Conservation (phyloP, 1,140 invertebrate species). For the Zaprionus davidi region DNA sequence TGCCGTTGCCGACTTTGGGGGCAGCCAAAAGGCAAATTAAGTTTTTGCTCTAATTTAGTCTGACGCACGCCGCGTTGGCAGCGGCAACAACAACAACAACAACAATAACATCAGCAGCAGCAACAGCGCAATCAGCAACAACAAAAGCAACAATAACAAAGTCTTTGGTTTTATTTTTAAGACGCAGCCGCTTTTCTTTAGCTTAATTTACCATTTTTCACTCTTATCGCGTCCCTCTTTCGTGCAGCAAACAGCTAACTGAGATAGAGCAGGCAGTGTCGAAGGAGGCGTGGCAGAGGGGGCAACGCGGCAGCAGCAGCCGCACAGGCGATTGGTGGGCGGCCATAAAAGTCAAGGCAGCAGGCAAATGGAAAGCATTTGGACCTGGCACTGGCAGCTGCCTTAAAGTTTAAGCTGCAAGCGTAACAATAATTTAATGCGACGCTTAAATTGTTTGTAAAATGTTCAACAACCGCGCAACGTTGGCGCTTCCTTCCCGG, state of each 20-base stretch:
- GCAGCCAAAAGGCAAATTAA: slow-evolving; percentile 78
- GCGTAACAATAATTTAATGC: slow-evolving; percentile 83
- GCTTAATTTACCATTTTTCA: slow-evolving; percentile 83
- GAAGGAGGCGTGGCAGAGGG: slow-evolving; percentile 24
- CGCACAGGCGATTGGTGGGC: slow-evolving; percentile 25
- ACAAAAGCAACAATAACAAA: slow-evolving; percentile 58
- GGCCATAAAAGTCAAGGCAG: slow-evolving; percentile 73
- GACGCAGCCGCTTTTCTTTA: slow-evolving; percentile 60
- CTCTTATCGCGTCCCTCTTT: slow-evolving; percentile 70
- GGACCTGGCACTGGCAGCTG: slow-evolving; percentile 53
- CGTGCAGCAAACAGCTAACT: slow-evolving; percentile 9
- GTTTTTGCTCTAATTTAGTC: slow-evolving; percentile 83
- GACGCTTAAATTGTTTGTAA: slow-evolving; percentile 81
- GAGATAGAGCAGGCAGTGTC: slow-evolving; percentile 16
- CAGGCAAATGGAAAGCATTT: slow-evolving; percentile 59
- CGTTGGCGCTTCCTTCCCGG: slow-evolving; percentile 28
- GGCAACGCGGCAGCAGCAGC: slow-evolving; percentile 3
- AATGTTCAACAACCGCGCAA: slow-evolving; percentile 78
- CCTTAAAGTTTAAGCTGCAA: slow-evolving; percentile 77
- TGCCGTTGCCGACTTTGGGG: slow-evolving; percentile 56
- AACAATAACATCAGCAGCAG: slow-evolving; percentile 32
- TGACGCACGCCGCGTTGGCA: slow-evolving; percentile 58
- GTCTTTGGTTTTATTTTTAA: slow-evolving; percentile 62
- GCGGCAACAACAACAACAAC: slow-evolving; percentile 11
- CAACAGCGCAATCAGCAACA: slow-evolving; percentile 14